Conservation (phyloP, 1,140 invertebrate species). For the Vollenhovia emeryi region DNA sequence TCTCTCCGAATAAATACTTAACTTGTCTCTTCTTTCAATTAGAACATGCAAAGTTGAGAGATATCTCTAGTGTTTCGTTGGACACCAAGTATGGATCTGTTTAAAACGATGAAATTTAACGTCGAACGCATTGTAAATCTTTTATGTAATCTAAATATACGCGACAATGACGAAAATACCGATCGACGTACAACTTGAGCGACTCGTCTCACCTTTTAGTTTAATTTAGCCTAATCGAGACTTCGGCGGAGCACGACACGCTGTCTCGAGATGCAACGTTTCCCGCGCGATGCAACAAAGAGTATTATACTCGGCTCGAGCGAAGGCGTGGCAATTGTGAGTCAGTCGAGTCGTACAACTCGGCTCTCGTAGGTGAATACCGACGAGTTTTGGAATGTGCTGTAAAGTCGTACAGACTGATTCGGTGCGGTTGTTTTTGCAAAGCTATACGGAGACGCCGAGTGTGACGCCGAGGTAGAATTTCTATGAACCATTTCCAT, state of each 20-base stretch:
- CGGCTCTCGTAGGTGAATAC: conserved; percentile 27
- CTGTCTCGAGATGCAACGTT: background rate
- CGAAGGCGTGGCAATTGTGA: conserved; percentile 29
- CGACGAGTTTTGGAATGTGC: background rate
- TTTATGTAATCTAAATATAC: background rate
- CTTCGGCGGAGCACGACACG: background rate
- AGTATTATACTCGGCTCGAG: conserved; percentile 11
- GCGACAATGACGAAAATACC: background rate
- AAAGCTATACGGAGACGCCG: background rate
- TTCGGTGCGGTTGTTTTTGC: background rate
- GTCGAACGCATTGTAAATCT: background rate
- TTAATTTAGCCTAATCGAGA: conserved; percentile 1
- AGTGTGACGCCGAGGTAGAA: background rate
- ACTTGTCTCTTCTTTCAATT: conserved; percentile 30
- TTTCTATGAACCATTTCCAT: background rate
- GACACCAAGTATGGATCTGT: background rate
- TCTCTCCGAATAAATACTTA: conserved; percentile 40
- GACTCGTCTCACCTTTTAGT: background rate
- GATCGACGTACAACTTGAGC: background rate
- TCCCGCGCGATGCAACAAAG: conserved; percentile 27
- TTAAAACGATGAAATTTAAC: background rate
- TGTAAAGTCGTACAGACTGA: background rate
- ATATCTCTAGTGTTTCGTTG: background rate
- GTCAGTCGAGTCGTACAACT: conserved; percentile 1
- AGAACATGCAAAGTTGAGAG: conserved; percentile 10